Evolutionary conservation across 2,113 vertebrate species (phyloP), one percentile per base, ranked within the genome.

Genomic region (Gobiocypris rarus): DNA sequence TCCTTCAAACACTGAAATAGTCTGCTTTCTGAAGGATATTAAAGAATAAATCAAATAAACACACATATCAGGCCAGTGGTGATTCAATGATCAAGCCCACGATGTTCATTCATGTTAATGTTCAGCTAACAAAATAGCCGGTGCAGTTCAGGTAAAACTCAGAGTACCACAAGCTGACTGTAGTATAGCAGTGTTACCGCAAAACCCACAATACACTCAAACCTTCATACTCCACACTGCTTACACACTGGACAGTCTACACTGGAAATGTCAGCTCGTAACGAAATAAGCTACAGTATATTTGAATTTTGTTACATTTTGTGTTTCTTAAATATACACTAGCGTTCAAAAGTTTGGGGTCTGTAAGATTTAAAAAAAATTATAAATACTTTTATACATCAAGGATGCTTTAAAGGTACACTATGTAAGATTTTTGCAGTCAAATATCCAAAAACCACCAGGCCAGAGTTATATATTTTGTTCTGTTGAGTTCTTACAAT

Each of bases 21-120:
- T 45, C 11, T 14, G 69, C 38, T 43, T 71, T 71, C 38, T 7
- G 69, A 45, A 71, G 69, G 10, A 71, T 45, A 41, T 24, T 41
- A 41, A 71, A 22, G 17, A 38, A 22, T 38, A 50, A 73, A 84
- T 14, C n/a, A 26, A 67, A 67, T 9, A 85, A 63, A 70, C 38
- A 69, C 24, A 24, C 59, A 59, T n/a, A 83, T 77, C 28, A 77
- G 74, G 26, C 26, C 74, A 34, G 50, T 75, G 50, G 26, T 77
- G 52, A 54, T 17, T 75, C 48, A 31, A 9, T 22, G 24, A 71
- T 13, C 24, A 34, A 58, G 41, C 28, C 28, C 67, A 86, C 69
- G 14, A 28, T 58, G 77, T 48, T 80, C 85, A 75, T 48, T 80
- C 81, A 75, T n/a, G 61, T 58, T 11, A 71, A 31, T 70, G 45